phyloP scores from a whole-genome alignment of 2,797 vertebrate genomes.

The Anas georgica region DNA sequence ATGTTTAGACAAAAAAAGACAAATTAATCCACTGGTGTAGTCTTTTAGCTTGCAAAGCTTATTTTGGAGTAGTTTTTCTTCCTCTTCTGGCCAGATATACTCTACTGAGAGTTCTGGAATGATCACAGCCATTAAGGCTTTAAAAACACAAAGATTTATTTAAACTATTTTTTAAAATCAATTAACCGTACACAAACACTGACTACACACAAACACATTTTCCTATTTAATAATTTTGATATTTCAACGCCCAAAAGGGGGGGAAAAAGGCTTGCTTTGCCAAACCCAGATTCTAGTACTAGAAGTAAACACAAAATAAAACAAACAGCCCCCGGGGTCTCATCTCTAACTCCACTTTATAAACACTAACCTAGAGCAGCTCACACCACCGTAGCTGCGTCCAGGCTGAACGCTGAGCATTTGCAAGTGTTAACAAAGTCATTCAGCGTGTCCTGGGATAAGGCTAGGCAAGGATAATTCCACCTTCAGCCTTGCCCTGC shows the following conservation, averaged over 20 bases:
- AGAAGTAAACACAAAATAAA: neutral
- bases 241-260: rapidly evolving
- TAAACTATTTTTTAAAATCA: neutral
- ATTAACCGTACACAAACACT: neutral
- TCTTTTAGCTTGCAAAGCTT: constrained; percentile 7
- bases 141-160: neutral
- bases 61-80: constrained; percentile 15
- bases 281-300: neutral
- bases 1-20: constrained; percentile 21
- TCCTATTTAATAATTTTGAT: neutral
- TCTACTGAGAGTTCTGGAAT: neutral
- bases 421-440: neutral
- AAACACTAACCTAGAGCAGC: neutral
- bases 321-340: neutral
- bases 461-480: neutral
- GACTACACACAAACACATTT: neutral
- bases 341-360: rapidly evolving
- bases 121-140: neutral
- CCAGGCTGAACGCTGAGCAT: rapidly evolving
- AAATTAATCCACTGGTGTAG: neutral
- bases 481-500: neutral
- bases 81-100: neutral
- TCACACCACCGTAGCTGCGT: rapidly evolving
- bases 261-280: neutral
- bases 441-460: neutral